Base-by-base conservation (phyloP, 2,113 vertebrate genomes). In the Lepisosteus osseus region DNA sequence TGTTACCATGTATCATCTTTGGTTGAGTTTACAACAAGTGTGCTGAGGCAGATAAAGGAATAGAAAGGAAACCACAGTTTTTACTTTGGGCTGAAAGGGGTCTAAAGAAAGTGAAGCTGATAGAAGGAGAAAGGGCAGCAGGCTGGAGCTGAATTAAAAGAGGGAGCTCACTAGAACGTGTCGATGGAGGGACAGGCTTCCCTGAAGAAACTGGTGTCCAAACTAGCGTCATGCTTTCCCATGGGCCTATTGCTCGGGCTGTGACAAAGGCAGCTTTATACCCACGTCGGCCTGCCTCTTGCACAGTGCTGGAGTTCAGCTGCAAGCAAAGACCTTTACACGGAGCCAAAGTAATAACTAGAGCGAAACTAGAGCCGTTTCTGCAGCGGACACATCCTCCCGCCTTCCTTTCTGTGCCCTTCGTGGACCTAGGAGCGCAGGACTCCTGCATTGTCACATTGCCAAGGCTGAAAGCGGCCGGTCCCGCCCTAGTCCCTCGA, bases 31-130 rank as follows among this genome's bases (percentile, higher is more conserved):
- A n/a, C 7, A 8, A 3, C 11, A 13, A n/a, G 56, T 59, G 56
- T n/a, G n/a, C 56, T 59, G 56, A 59, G 56, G 56, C n/a, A 59
- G 56, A 12, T 59, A 59, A n/a, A 59, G 56, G 4, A 59, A 59
- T 59, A 12, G 13, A 59, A 59, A 59, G 56, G 56, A 12, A 59
- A 59, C 56, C 56, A 59, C 56, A 59, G 11, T 59, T 59, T n/a
- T 8, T 59, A 12, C 13, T 59, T 59, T n/a, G n/a, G 56, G 7
- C n/a, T 59, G 7, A 59, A 59, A 59, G 56, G 56, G n/a, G 13
- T 59, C 56, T 59, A 2, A 13, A 59, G 56, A 59, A 12, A 59
- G 56, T 59, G 56, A 59, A 59, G 12, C 11, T 12, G 56, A 59
- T 12, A 59, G 13, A 59, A 59, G 56, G 56, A 6, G 13, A 59